Evolutionary conservation across 2,113 vertebrate species (phyloP).

Genomic region (Gobio gobio): DNA sequence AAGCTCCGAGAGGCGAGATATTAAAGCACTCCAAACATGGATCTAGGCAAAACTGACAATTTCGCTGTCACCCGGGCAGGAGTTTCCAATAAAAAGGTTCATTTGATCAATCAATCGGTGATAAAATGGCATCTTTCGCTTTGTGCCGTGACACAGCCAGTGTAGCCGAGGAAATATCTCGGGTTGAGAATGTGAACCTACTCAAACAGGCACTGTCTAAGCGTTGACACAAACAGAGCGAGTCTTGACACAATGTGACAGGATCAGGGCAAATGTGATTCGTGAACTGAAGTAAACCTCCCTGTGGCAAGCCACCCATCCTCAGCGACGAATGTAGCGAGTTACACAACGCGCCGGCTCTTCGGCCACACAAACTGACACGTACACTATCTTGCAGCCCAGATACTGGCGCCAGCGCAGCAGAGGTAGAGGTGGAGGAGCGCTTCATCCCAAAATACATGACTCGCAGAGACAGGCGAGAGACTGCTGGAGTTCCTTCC

Average conservation of each 20-base stretch:
- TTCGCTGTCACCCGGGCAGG: background rate
- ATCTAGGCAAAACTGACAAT: conserved; percentile 49
- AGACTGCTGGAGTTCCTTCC: conserved; percentile 2
- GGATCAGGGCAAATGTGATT: conserved; percentile 66
- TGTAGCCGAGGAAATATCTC: background rate
- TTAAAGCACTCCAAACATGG: conserved; percentile 56
- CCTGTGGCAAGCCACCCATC: conserved; percentile 67
- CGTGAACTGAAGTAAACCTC: conserved; percentile 66
- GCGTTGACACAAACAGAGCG: conserved; percentile 25
- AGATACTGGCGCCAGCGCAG: conserved; percentile 39
- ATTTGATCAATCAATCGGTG: background rate
- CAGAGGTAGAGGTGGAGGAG: conserved; percentile 26
- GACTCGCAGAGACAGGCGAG: conserved; percentile 35
- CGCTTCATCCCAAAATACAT: conserved; percentile 37
- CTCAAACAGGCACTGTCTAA: background rate
- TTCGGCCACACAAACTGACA: conserved; percentile 63
- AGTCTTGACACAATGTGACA: conserved; percentile 53
- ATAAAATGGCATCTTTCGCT: background rate
- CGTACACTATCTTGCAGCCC: conserved; percentile 60
- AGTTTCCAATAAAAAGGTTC: background rate
- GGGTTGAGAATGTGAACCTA: background rate
- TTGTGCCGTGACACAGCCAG: background rate
- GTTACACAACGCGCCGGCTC: conserved; percentile 71
- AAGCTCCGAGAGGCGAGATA: conserved; percentile 50
- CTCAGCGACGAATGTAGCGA: conserved; percentile 64